Percentiles rank a stretch among this genome's conserved stretches.
These are phyloP conservation scores for Thymallus thymallus DNA, from an alignment of 2,113 vertebrate genomes.

Conservation along the genomic window DNA sequence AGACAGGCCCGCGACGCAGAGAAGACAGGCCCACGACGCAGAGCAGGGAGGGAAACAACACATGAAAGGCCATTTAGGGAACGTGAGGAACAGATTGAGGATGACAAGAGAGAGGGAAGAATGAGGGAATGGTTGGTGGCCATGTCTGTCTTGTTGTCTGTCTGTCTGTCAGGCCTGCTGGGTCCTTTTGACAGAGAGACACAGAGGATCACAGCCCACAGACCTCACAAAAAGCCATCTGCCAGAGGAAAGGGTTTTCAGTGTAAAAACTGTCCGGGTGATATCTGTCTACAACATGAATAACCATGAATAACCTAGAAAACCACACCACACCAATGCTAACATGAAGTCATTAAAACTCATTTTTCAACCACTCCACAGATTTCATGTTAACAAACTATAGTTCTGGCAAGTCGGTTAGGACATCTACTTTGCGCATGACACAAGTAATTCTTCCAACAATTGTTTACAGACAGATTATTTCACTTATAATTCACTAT, in stretches of 20 bases:
- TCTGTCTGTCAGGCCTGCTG: background rate
- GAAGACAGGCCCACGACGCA: slow-evolving; percentile 15
- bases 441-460: too few species aligned
- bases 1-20: slow-evolving; percentile 13
- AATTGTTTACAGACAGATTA: too few species aligned
- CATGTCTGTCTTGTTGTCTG: background rate
- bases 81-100: slow-evolving; percentile 9
- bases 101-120: slow-evolving; percentile 8
- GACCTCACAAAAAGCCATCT: background rate
- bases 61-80: slow-evolving; percentile 44
- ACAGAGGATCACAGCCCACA: background rate
- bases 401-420: too few species aligned
- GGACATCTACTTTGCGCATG: too few species aligned
- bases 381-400: too few species aligned
- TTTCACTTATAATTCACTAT: too few species aligned
- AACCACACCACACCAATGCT: slow-evolving; percentile 9
- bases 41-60: slow-evolving; percentile 18
- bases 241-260: background rate
- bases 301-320: slow-evolving; percentile 27
- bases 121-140: background rate
- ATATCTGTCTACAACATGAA: background rate
- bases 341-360: too few species aligned
- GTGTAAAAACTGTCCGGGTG: background rate
- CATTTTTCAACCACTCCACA: too few species aligned
- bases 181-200: slow-evolving; percentile 12